Conservation (phyloP, 2,888 invertebrate genomes). For the Azorinus chamasolen region DNA sequence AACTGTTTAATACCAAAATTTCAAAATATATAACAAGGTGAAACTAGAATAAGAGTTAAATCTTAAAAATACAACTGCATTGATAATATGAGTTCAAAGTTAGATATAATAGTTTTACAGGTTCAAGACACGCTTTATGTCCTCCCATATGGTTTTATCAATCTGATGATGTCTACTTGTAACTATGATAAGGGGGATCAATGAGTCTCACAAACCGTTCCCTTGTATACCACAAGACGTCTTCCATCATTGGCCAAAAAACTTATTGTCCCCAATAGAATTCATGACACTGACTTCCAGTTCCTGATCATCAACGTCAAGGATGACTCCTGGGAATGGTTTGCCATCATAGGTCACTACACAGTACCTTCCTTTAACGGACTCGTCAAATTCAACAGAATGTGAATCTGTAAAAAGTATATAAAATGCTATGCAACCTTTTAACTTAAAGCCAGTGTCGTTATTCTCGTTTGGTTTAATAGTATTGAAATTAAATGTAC, state of each 20-base stretch:
- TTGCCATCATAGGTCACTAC: constrained; percentile 31
- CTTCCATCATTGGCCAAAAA: constrained; percentile 14
- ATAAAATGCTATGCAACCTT: too few species aligned
- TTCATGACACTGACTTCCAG: constrained; percentile 23
- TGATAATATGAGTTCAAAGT: too few species aligned
- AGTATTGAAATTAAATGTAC: too few species aligned
- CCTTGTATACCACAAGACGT: constrained; percentile 8
- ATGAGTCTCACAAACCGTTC: constrained; percentile 6
- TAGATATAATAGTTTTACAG: too few species aligned
- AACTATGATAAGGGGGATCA: neutral
- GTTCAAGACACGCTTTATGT: neutral
- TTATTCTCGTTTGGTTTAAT: too few species aligned
- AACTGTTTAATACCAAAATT: too few species aligned
- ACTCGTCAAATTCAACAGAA: constrained; percentile 27
- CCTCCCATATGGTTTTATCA: neutral
- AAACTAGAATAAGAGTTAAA: too few species aligned
- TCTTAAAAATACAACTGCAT: too few species aligned
- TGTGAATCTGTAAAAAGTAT: neutral
- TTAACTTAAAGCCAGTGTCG: too few species aligned
- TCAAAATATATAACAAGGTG: too few species aligned
- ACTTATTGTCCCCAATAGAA: constrained; percentile 10
- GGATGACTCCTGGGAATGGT: constrained; percentile 35
- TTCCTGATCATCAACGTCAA: constrained; percentile 35
- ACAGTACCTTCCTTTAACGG: constrained; percentile 19
- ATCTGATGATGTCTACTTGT: constrained; percentile 4